These are phyloP conservation scores for Holocentrus rufus DNA, from an alignment of 2,797 vertebrate genomes.

Conservation along the genomic window DNA sequence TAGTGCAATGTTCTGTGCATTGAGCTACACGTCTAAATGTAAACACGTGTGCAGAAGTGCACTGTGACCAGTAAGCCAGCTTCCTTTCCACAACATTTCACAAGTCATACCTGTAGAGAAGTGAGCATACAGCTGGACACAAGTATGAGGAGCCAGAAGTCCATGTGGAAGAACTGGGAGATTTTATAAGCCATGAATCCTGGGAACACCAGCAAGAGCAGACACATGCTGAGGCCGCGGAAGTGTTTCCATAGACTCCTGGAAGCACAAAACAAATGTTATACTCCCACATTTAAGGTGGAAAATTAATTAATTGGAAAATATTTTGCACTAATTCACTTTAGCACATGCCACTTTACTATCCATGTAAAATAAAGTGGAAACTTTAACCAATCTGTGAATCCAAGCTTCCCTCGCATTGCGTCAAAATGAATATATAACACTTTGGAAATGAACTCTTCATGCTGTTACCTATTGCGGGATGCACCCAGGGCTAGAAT, in stretches of 20 bases:
- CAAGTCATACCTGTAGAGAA: constrained; percentile 85
- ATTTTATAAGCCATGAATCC: constrained; percentile 89
- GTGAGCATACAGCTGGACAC: constrained; percentile 91
- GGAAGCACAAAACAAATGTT: constrained; percentile 16
- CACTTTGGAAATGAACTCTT: too few relatives aligned
- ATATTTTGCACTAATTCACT: not conserved
- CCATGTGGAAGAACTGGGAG: constrained; percentile 90
- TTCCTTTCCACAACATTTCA: not conserved
- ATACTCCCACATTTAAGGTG: not conserved
- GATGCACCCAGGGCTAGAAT: constrained; percentile 88
- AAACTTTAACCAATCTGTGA: too few relatives aligned
- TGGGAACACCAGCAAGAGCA: constrained; percentile 87
- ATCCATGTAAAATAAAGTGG: too few relatives aligned
- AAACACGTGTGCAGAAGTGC: too few relatives aligned
- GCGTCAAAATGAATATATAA: not conserved
- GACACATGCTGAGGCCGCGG: constrained; percentile 88
- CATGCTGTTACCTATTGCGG: constrained; percentile 81
- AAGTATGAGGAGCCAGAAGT: constrained; percentile 92
- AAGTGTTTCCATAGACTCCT: constrained; percentile 90
- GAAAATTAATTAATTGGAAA: not conserved
- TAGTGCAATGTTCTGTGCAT: too few relatives aligned
- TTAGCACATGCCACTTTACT: too few relatives aligned
- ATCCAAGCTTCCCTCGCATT: not conserved
- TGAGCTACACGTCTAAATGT: not conserved
- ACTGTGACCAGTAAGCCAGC: too few relatives aligned